Base-by-base conservation (phyloP, 2,888 invertebrate species). In the Chalcis sispes region DNA sequence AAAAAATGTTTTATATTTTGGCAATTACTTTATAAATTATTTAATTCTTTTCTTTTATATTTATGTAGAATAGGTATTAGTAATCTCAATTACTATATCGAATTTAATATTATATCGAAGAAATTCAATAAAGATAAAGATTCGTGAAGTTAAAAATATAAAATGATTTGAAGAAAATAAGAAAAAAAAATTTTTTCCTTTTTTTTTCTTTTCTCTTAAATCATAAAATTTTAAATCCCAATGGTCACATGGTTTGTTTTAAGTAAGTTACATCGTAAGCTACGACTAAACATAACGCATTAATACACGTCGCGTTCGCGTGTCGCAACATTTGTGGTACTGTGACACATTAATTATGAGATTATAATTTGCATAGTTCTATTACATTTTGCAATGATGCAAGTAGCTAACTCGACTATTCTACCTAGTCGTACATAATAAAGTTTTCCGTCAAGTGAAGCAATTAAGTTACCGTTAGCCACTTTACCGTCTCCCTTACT, bases 301-400 rank as follows among this genome's bases (percentile, higher is more conserved):
- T 42, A 42, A 42, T 42, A 42, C 42, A 42, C 42, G 48, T 48
- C 48, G 42, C 2, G 20, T 27, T 54, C 15, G 13, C 23, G 8
- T n/a, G 8, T n/a, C 23, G 5, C 32, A 2, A 0, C 36, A 3
- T n/a, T n/a, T n/a, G 23, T 40, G n/a, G 15, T n/a, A n/a, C n/a
- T 25, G 20, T 8, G 66, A 67, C 36, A 29, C 27, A 25, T 67
- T 54, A 54, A 56, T 56, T 67, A 42, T 27, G 42, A 27, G 29
- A 69, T 46, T 58, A 58, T 58, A 36, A 69, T 32, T 48, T 29
- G 48, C 58, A 32, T 20, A 48, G 69, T 59, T 69, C 46, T n/a
- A 32, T 59, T 32, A 20, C n/a, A 59, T 23, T 65, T 25, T 1
- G 18, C 36, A 32, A 65, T 52, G 27, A 58, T n/a, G 48, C 15